These are phyloP conservation scores for Drosophila quasianomalipes DNA, from an alignment of 2,888 invertebrate species.

Conservation along the genomic window DNA sequence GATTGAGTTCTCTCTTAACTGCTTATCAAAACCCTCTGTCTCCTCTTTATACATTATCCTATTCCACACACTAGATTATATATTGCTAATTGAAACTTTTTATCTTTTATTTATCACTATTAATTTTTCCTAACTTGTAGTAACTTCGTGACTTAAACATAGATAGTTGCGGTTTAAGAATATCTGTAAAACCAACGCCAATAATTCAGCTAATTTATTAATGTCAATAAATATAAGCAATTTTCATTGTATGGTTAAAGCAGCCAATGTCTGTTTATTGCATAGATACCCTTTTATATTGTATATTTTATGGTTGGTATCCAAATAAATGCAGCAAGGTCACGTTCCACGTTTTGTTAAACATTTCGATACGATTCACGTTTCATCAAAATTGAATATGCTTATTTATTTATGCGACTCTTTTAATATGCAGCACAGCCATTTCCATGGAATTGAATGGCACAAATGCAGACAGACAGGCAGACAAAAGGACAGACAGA, in stretches of 20 bases:
- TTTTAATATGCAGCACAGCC: constrained; percentile 73
- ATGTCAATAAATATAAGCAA: constrained; percentile 2
- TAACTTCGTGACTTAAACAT: background rate
- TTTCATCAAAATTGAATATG: constrained; percentile 78
- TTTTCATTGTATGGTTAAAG: background rate
- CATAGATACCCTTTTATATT: constrained; percentile 17
- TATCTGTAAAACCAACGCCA: background rate
- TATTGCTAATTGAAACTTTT: background rate
- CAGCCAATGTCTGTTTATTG: constrained; percentile 3
- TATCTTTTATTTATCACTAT: background rate
- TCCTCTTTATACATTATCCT: background rate
- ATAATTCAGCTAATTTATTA: constrained; percentile 4
- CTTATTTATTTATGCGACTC: constrained; percentile 77
- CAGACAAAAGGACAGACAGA: background rate
- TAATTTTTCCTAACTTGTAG: background rate
- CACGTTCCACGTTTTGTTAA: constrained; percentile 73
- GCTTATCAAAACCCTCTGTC: background rate
- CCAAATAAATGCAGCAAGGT: constrained; percentile 53
- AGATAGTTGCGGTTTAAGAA: background rate
- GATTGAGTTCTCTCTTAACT: background rate
- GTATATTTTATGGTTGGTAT: constrained; percentile 14
- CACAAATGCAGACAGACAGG: constrained; percentile 11
- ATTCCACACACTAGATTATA: background rate
- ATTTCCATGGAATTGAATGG: constrained; percentile 63
- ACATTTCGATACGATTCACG: constrained; percentile 78